Conservation (phyloP, 1,140 invertebrate genomes). For the Paracyclopina nana region DNA sequence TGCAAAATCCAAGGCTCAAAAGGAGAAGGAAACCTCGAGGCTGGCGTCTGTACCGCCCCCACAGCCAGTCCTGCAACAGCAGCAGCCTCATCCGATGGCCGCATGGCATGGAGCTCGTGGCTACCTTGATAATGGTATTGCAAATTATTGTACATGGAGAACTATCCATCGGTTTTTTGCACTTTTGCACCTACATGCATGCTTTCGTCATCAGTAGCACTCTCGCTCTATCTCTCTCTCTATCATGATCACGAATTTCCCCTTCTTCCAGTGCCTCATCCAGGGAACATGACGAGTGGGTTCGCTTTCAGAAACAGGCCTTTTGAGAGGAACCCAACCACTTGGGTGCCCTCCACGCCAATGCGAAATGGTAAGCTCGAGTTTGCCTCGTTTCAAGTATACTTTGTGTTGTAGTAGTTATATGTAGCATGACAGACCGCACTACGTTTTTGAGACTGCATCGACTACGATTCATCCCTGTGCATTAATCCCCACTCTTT, state of each 20-base stretch:
- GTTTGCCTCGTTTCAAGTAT: not conserved
- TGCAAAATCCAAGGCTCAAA: slow-evolving; percentile 34
- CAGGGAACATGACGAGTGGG: not conserved
- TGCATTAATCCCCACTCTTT: not conserved
- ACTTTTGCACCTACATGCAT: too few relatives aligned
- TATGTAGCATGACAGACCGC: too few relatives aligned
- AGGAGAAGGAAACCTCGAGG: slow-evolving; percentile 17
- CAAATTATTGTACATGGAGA: too few relatives aligned
- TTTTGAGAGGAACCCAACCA: slow-evolving; percentile 12
- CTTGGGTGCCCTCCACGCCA: slow-evolving; percentile 11
- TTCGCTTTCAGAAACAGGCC: slow-evolving; percentile 2
- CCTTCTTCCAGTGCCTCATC: not conserved
- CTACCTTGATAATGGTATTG: not conserved
- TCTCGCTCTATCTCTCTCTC: too few relatives aligned
- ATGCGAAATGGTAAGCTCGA: slow-evolving; percentile 12
- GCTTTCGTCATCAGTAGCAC: too few relatives aligned
- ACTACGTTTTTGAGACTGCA: too few relatives aligned
- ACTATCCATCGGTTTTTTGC: too few relatives aligned
- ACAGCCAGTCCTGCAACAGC: slow-evolving; percentile 1
- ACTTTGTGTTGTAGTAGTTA: too few relatives aligned
- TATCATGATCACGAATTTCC: too few relatives aligned
- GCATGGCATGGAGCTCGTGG: not conserved
- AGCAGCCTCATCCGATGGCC: not conserved
- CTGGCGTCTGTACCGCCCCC: slow-evolving; percentile 14
- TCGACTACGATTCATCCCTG: too few relatives aligned